Percentiles rank a stretch among this genome's conserved stretches.
phyloP scores from a whole-genome alignment of 2,113 vertebrate genomes.

The Entelurus aequoreus region DNA sequence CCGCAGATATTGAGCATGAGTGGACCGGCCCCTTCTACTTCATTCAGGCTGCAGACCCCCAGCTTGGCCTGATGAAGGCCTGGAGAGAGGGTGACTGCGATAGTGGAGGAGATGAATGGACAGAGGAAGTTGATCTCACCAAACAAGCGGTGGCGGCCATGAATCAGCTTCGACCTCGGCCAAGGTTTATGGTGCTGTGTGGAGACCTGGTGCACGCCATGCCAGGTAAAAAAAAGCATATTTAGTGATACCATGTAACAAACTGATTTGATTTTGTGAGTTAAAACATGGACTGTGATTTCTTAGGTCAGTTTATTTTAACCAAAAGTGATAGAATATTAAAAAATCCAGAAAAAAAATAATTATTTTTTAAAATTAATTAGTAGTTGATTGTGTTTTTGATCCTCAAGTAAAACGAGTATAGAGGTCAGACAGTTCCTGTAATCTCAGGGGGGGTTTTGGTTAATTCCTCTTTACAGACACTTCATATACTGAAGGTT shows the following conservation, averaged over 20 bases:
- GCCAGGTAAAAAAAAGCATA: constrained; percentile 66
- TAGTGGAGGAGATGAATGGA: constrained; percentile 85
- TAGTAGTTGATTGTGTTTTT: no score
- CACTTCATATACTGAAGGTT: no score
- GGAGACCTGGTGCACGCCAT: constrained; percentile 92
- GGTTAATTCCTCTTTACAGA: no score
- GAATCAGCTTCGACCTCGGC: constrained; percentile 80
- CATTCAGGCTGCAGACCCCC: constrained; percentile 90
- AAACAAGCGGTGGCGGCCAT: constrained; percentile 80
- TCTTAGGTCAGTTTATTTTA: no score
- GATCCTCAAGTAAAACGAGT: no score
- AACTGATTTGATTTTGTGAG: not conserved
- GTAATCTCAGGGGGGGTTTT: no score
- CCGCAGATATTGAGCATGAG: constrained; percentile 75
- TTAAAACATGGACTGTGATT: no score
- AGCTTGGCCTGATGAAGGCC: constrained; percentile 94
- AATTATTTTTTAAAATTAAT: no score
- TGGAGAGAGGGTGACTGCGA: constrained; percentile 79
- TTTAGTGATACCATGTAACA: not conserved
- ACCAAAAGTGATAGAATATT: no score
- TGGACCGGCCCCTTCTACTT: constrained; percentile 93
- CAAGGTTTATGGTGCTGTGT: constrained; percentile 87
- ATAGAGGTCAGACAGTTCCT: no score
- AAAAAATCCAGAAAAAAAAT: no score
- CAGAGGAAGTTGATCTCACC: constrained; percentile 81